Percentiles rank a stretch among this genome's conserved stretches.
Evolutionary conservation across 23 tunicate genomes (phyloP).

Genomic region (Trididemnum miniatum): DNA sequence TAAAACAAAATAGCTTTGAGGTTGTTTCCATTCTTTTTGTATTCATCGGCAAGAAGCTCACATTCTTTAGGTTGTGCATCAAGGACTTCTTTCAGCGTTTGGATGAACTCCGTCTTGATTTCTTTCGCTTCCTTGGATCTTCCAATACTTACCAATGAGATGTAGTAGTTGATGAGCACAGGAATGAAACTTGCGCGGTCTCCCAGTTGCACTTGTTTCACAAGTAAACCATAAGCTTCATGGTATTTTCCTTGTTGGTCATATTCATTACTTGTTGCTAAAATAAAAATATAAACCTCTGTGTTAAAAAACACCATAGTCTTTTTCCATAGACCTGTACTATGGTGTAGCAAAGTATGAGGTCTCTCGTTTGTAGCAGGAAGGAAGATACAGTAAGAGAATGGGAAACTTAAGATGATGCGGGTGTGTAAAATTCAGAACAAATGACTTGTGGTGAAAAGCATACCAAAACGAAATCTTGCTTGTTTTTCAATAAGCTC

Average conservation of each 20-base stretch:
- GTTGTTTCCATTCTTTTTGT: not conserved
- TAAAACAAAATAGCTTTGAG: constrained; percentile 22
- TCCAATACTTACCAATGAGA: not conserved
- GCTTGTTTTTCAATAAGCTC: too few species aligned
- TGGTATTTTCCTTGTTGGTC: constrained; percentile 18
- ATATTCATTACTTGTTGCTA: too few species aligned
- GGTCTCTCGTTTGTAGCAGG: too few species aligned
- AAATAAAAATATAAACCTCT: too few species aligned
- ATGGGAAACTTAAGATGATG: too few species aligned
- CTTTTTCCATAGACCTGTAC: too few species aligned
- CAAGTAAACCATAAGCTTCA: constrained; percentile 10
- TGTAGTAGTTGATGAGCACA: constrained; percentile 18
- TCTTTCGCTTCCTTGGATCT: not conserved
- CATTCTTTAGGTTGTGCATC: constrained; percentile 9
- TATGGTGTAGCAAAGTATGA: too few species aligned
- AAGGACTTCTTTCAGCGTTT: not conserved
- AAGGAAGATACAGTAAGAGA: too few species aligned
- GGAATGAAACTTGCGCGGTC: not conserved
- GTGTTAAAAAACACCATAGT: too few species aligned
- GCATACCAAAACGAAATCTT: too few species aligned
- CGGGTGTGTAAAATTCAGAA: too few species aligned
- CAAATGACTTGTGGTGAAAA: too few species aligned
- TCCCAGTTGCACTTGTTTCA: not conserved
- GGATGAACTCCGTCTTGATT: not conserved
- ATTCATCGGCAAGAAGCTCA: constrained; percentile 11